A percentile compares a stretch with the other conserved stretches of the same genome.
Conservation (phyloP, 2,888 invertebrate genomes). For the Adelognathus sp. region DNA sequence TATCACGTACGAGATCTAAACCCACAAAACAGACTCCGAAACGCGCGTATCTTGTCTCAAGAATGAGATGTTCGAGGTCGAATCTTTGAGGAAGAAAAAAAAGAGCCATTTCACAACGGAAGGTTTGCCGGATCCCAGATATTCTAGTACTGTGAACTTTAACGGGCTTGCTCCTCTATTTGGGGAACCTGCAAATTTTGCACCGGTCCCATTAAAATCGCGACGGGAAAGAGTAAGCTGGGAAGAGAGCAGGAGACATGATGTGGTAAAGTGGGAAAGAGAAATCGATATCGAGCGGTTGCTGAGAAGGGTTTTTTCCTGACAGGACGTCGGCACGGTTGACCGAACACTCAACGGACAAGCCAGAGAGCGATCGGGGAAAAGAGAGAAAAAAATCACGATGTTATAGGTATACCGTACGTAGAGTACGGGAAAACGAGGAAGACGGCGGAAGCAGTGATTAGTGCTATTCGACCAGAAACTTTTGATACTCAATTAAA, state of each 20-base stretch:
- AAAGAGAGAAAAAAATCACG: conserved; percentile 9
- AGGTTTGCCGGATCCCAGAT: conserved; percentile 9
- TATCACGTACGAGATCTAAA: conserved; percentile 22
- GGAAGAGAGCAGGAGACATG: neutral
- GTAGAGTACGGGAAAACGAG: conserved; percentile 17
- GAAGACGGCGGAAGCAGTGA: conserved; percentile 63
- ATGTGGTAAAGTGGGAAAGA: no score
- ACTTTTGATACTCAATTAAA: conserved; percentile 76
- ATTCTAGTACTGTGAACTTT: neutral
- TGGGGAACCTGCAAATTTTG: conserved; percentile 30
- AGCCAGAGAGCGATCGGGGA: conserved; percentile 41
- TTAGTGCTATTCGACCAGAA: conserved; percentile 68
- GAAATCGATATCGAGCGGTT: conserved; percentile 54
- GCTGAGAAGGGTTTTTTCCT: conserved; percentile 56
- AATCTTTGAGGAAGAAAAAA: neutral
- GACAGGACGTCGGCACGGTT: conserved; percentile 63
- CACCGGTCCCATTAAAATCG: conserved; percentile 29
- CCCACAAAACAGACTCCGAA: conserved; percentile 7
- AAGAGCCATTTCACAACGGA: neutral
- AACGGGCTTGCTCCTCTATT: conserved; percentile 4
- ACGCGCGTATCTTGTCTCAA: neutral
- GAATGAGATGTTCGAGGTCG: neutral
- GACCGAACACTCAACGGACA: conserved; percentile 59
- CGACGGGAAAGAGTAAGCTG: neutral
- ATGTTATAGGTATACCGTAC: neutral